Evolutionary conservation across 2,797 vertebrate species (phyloP).

Genomic region (Sciaenops ocellatus): DNA sequence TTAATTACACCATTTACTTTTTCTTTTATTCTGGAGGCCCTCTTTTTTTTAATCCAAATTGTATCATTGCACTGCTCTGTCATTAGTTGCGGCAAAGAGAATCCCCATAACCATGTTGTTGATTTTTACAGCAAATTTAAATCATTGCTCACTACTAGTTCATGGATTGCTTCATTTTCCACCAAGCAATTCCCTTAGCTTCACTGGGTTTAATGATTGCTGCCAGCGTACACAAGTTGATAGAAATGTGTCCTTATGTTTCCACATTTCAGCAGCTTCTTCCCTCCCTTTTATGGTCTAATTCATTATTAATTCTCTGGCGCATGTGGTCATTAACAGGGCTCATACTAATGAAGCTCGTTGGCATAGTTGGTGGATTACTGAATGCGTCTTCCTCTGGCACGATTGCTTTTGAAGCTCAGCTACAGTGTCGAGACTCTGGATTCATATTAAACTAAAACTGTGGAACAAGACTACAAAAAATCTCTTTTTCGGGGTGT

Average conservation of each 20-base stretch:
- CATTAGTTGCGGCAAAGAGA: conserved; percentile 40
- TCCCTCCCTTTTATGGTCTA: conserved; percentile 34
- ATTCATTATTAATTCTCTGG: conserved; percentile 65
- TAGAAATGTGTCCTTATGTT: conserved; percentile 33
- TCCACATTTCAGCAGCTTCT: conserved; percentile 12
- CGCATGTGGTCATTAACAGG: conserved; percentile 54
- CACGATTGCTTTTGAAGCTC: conserved; percentile 43
- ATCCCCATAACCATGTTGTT: conserved; percentile 29
- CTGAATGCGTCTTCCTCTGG: conserved; percentile 45
- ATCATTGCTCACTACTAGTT: conserved; percentile 33
- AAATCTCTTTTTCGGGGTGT: conserved; percentile 41
- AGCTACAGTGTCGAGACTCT: conserved; percentile 28
- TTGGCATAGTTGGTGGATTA: conserved; percentile 27
- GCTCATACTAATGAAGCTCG: conserved; percentile 44
- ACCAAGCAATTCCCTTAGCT: conserved; percentile 1
- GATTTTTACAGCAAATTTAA: conserved; percentile 51
- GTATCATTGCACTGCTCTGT: conserved; percentile 26
- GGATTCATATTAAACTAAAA: conserved; percentile 53
- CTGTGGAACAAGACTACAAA: conserved; percentile 18
- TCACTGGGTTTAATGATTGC: conserved; percentile 32
- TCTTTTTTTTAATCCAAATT: conserved; percentile 57
- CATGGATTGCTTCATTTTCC: conserved; percentile 39
- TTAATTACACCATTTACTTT: conserved; percentile 39
- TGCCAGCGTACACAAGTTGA: conserved; percentile 24
- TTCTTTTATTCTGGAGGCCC: conserved; percentile 16